phyloP scores from a whole-genome alignment of 64 coral and sea anemone species.

The Stichodactyla mertensii region DNA sequence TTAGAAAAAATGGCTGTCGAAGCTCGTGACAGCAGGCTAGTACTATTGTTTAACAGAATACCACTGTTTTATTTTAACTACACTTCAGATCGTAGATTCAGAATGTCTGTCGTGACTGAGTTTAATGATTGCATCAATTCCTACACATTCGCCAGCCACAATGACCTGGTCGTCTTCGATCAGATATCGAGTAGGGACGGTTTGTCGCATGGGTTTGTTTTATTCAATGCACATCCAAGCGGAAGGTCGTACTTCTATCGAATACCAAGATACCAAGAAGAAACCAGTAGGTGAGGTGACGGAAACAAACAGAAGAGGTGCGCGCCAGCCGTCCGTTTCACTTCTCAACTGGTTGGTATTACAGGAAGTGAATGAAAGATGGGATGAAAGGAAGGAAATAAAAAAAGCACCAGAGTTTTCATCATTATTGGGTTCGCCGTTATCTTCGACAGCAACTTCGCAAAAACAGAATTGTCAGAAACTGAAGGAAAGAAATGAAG shows the following conservation, averaged over 20 bases:
- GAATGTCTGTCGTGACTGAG: not conserved
- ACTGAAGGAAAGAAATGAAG: too few relatives aligned
- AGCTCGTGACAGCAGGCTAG: not conserved
- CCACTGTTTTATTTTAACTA: conserved; percentile 37
- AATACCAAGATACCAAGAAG: not conserved
- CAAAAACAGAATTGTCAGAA: too few relatives aligned
- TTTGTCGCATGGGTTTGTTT: conserved; percentile 53
- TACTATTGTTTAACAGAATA: not conserved
- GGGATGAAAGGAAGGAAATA: too few relatives aligned
- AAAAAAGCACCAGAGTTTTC: too few relatives aligned
- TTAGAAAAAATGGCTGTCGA: not conserved
- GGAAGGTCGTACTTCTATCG: conserved; percentile 38
- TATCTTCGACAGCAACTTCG: too few relatives aligned
- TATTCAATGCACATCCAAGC: conserved; percentile 44
- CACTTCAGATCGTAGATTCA: conserved; percentile 48
- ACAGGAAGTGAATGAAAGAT: too few relatives aligned
- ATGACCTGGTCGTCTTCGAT: conserved; percentile 61
- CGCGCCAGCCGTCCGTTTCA: too few relatives aligned
- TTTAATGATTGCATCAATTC: not conserved
- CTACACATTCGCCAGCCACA: conserved; percentile 24
- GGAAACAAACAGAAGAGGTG: too few relatives aligned
- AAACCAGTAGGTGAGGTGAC: not conserved
- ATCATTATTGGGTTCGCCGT: too few relatives aligned
- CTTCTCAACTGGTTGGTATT: too few relatives aligned
- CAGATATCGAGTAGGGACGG: conserved; percentile 26